phyloP scores from a whole-genome alignment of 2,797 vertebrate species.

The Ataeniobius toweri region DNA sequence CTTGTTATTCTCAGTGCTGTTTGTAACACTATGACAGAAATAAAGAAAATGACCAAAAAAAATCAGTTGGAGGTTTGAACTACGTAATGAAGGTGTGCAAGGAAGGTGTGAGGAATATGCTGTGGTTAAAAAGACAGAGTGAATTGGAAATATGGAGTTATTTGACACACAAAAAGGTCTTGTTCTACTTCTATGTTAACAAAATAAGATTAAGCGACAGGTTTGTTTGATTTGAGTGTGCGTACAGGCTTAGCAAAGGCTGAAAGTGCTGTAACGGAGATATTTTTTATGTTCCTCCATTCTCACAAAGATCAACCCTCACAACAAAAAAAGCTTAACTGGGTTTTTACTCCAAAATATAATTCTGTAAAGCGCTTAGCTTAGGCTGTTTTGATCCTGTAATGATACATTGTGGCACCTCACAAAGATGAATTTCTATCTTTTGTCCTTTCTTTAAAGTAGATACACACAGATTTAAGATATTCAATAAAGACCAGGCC shows the following conservation, averaged over 20 bases:
- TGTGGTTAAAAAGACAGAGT: neutral
- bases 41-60: too few relatives aligned
- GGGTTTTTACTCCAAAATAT: neutral
- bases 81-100: neutral
- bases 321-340: neutral
- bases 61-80: neutral
- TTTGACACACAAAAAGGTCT: neutral
- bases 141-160: neutral
- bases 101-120: neutral
- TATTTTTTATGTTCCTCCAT: neutral
- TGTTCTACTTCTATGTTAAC: neutral
- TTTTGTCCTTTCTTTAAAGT: neutral
- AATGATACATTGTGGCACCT: neutral
- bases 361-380: neutral
- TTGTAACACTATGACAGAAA: neutral
- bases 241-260: too few relatives aligned
- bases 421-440: neutral
- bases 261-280: neutral
- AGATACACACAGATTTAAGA: too few relatives aligned
- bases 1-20: neutral
- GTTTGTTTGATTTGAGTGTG: neutral
- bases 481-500: neutral
- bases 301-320: neutral
- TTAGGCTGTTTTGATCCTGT: neutral
- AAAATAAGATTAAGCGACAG: neutral